Evolutionary conservation across 2,797 vertebrate genomes (phyloP).

Genomic region (Pangasius larnaudii): DNA sequence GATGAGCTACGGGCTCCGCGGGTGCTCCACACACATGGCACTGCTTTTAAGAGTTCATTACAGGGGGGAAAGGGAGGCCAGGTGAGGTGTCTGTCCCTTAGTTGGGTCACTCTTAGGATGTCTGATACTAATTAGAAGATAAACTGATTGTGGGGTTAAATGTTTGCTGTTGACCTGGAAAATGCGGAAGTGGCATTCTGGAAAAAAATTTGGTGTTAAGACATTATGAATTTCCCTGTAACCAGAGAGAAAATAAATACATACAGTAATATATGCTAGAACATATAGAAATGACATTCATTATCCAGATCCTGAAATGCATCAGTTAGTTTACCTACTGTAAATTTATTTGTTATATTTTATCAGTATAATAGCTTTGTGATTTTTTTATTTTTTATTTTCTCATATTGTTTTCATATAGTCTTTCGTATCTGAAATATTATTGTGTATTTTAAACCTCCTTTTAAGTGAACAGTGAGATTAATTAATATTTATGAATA

Average conservation of each 20-base stretch:
- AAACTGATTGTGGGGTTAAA: neutral
- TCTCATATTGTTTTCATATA: conserved; percentile 6
- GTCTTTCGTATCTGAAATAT: neutral
- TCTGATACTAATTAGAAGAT: conserved; percentile 31
- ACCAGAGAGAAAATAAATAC: neutral
- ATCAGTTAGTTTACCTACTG: neutral
- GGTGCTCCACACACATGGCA: conserved; percentile 67
- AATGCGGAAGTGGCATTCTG: neutral
- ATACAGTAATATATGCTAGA: too few relatives aligned
- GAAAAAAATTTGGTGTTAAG: neutral
- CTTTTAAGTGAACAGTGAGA: conserved; percentile 7
- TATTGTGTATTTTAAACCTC: conserved; percentile 10
- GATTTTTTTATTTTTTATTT: neutral
- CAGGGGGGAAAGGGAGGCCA: conserved; percentile 42
- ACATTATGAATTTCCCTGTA: neutral
- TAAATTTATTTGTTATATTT: neutral
- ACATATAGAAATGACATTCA: neutral
- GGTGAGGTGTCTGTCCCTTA: conserved; percentile 31
- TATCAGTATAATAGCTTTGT: neutral
- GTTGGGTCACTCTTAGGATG: conserved; percentile 17
- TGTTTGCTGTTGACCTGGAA: neutral
- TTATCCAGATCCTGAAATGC: neutral
- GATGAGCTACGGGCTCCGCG: conserved; percentile 91
- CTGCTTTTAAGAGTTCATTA: conserved; percentile 65
- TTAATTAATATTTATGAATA: conserved; percentile 32